Base-by-base conservation (phyloP, 2,113 vertebrate genomes). In the Callaeas wilsoni region DNA sequence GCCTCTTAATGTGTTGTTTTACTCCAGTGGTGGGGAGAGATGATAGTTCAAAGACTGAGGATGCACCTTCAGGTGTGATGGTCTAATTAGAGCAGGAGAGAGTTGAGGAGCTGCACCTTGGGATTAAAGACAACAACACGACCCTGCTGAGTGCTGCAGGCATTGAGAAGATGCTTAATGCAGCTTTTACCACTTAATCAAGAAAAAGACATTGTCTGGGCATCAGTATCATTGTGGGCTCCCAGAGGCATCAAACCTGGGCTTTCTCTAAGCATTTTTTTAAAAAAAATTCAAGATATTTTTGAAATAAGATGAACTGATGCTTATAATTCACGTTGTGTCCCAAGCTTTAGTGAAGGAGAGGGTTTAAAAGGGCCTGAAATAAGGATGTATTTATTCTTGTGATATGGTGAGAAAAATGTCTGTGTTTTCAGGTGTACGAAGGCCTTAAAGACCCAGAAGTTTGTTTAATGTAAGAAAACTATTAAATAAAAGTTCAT, bases 111-210 rank as follows among this genome's bases (percentile, higher is more conserved):
- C 69, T 77, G 49, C 32, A 23, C n/a, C 5, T 71, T 44, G 70
- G 64, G 77, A 77, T 62, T 82, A 46, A 41, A 91, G 84, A 86
- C 84, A 42, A 35, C 55, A 86, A 18, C 69, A 32, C 2, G 21
- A 23, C 46, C 62, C 64, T 63, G 64, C 25, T 86, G 47, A 57
- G 33, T 50, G 79, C 89, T 79, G 27, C 35, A 86, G 52, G 71
- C 77, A 32, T 25, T 4, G 35, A 23, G 67, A 32, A 63, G 71
- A 25, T 87, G 87, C 67, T 37, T 94, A 86, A 84, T 84, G 59
- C 67, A 88, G 90, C 88, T 96, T 50, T 94, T 94, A 63, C 27
- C 65, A 33, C 55, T 87, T 94, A 30, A 75, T 76, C 63, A 56
- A 20, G 63, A 19, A 84, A 80, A 35, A 35, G 39, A 35, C 20